phyloP scores from a whole-genome alignment of 2,797 vertebrate species.

The Oryzias sinensis region DNA sequence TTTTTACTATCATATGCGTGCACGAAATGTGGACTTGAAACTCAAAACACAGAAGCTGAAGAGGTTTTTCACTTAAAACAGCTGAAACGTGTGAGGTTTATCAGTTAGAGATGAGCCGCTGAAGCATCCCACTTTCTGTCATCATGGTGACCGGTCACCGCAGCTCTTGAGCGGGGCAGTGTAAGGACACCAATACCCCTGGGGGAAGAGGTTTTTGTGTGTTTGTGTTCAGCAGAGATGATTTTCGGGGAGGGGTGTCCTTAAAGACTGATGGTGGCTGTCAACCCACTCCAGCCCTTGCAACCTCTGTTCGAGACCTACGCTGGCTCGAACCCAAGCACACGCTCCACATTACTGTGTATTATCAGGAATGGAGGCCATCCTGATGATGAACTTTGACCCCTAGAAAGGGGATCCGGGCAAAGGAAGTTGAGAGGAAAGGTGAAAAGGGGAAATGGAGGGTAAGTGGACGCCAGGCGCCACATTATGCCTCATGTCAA shows the following conservation, averaged over 20 bases:
- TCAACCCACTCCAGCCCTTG: conserved; percentile 44
- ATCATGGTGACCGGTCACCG: conserved; percentile 50
- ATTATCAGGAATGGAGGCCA: conserved; percentile 58
- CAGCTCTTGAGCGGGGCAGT: conserved; percentile 53
- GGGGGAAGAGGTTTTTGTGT: conserved; percentile 24
- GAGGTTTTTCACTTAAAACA: not conserved
- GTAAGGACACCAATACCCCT: conserved; percentile 56
- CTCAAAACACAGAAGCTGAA: not conserved
- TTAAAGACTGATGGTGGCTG: conserved; percentile 65
- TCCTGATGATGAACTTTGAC: conserved; percentile 73
- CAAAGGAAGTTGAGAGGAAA: conserved; percentile 72
- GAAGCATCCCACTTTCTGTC: conserved; percentile 39
- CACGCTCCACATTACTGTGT: conserved; percentile 34
- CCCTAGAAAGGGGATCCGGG: conserved; percentile 71
- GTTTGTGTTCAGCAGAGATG: conserved; percentile 18
- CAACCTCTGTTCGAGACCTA: conserved; percentile 39
- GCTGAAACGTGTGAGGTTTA: not conserved
- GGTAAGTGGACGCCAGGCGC: conserved; percentile 56
- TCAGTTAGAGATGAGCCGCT: not conserved
- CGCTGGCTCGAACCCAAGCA: conserved; percentile 26
- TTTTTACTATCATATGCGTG: too few species aligned
- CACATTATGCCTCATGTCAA: conserved; percentile 65
- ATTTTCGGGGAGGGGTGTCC: conserved; percentile 13
- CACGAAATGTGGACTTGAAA: not conserved
- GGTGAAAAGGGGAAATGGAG: conserved; percentile 64